Percentiles rank a stretch among this genome's conserved stretches.
Evolutionary conservation across 2,797 vertebrate genomes (phyloP).

Genomic region (Natrix natrix): DNA sequence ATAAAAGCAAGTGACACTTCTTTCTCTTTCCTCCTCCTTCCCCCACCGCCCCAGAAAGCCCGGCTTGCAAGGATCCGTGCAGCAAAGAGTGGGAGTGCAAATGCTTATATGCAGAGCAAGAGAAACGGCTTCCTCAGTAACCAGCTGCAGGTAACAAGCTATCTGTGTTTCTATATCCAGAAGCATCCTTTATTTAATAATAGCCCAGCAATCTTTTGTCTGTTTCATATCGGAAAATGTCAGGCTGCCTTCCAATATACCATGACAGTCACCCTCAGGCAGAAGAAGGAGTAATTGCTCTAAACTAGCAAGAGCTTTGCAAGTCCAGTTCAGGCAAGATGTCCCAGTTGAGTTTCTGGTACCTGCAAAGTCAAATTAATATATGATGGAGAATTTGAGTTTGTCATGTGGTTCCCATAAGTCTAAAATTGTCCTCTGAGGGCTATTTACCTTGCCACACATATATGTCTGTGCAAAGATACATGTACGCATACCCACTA

Average conservation of each 20-base stretch:
- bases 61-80: conserved; percentile 93
- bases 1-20: conserved; percentile 27
- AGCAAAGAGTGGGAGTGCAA: conserved; percentile 92
- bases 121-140: conserved; percentile 90
- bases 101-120: conserved; percentile 98
- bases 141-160: conserved; percentile 73
- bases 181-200: conserved; percentile 42
- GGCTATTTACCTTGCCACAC: neutral
- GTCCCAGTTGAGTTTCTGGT: neutral
- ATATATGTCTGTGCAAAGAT: neutral
- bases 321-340: neutral
- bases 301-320: neutral
- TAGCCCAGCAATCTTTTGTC: conserved; percentile 17
- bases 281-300: conserved; percentile 19
- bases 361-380: neutral
- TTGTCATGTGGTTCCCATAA: neutral
- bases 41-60: conserved; percentile 86
- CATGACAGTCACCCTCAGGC: conserved; percentile 9
- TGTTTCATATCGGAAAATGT: conserved; percentile 29
- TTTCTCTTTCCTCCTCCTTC: neutral
- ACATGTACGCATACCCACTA: neutral
- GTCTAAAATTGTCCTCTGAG: neutral
- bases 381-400: neutral
- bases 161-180: conserved; percentile 19
- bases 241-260: neutral